phyloP scores from a whole-genome alignment of 2,113 vertebrate genomes.

The Notarius quadriscutis region DNA sequence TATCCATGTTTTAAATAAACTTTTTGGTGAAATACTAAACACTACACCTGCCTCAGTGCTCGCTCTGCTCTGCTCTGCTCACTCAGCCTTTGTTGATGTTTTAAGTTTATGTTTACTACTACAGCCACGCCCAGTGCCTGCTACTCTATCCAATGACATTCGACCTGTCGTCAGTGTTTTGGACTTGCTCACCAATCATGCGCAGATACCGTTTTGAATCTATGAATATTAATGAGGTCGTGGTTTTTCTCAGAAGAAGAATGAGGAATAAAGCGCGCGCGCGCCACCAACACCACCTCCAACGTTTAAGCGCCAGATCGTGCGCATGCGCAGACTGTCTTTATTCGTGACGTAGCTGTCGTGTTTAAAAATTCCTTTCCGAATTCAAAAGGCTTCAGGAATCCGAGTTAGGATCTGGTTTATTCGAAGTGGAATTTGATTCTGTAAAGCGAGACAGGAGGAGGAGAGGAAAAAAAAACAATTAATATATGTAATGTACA shows the following conservation, averaged over 20 bases:
- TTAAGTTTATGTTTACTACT: slow-evolving; percentile 48
- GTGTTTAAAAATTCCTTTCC: no score
- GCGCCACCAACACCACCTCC: neutral
- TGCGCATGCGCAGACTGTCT: no score
- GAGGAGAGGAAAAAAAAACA: no score
- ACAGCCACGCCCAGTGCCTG: slow-evolving; percentile 38
- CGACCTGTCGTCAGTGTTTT: slow-evolving; percentile 29
- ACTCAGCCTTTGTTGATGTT: slow-evolving; percentile 43
- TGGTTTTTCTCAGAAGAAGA: slow-evolving; percentile 6
- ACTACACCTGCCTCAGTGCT: no score
- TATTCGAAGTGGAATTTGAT: no score
- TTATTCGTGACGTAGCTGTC: no score
- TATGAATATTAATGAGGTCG: slow-evolving; percentile 42
- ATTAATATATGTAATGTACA: no score
- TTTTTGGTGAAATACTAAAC: neutral
- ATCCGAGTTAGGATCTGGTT: no score
- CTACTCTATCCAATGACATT: slow-evolving; percentile 16
- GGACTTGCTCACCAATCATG: slow-evolving; percentile 51
- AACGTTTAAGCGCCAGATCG: neutral
- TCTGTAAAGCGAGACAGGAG: no score
- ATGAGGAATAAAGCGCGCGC: slow-evolving; percentile 9
- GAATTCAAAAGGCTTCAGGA: no score
- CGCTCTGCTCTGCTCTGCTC: no score
- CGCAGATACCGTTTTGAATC: neutral
- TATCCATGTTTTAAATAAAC: slow-evolving; percentile 20